Conservation (phyloP, 2,888 invertebrate species). For the Xestia c-nigrum region DNA sequence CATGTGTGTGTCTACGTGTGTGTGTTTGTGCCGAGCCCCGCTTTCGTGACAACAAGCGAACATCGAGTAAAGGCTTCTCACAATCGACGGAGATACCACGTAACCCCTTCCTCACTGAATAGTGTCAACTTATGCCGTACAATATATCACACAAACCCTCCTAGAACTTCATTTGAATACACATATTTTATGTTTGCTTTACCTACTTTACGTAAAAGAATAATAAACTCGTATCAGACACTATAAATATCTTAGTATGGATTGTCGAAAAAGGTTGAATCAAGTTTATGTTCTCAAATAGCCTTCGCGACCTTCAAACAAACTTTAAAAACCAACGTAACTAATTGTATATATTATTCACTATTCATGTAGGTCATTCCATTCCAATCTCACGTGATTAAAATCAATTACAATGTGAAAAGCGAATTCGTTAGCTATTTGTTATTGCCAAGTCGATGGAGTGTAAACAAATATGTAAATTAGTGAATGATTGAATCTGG, state of each 20-base stretch:
- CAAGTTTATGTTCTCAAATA: constrained; percentile 43
- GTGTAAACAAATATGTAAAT: constrained; percentile 57
- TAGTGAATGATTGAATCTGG: constrained; percentile 49
- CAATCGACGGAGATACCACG: constrained; percentile 44
- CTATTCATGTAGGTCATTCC: constrained; percentile 34
- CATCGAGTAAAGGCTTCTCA: constrained; percentile 42
- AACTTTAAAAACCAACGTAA: constrained; percentile 32
- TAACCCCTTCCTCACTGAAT: constrained; percentile 48
- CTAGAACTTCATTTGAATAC: constrained; percentile 60
- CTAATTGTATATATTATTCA: constrained; percentile 33
- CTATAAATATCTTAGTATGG: constrained; percentile 47
- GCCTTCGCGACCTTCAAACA: constrained; percentile 33
- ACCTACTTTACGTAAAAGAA: constrained; percentile 48
- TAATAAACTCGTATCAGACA: constrained; percentile 46
- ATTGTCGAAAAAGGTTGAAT: constrained; percentile 49
- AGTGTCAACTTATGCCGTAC: constrained; percentile 49
- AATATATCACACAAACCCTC: constrained; percentile 44
- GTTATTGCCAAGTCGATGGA: constrained; percentile 28
- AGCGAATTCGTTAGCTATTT: constrained; percentile 44
- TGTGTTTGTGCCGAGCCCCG: constrained; percentile 22
- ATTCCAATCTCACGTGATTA: constrained; percentile 41
- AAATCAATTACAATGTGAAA: constrained; percentile 50
- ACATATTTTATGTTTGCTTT: constrained; percentile 50
- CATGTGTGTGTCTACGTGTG: not conserved
- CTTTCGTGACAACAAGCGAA: constrained; percentile 50